Percentiles rank a stretch among this genome's conserved stretches.
These are phyloP conservation scores for Eira barbara DNA, from an alignment of 2,113 vertebrate genomes.

Conservation along the genomic window DNA sequence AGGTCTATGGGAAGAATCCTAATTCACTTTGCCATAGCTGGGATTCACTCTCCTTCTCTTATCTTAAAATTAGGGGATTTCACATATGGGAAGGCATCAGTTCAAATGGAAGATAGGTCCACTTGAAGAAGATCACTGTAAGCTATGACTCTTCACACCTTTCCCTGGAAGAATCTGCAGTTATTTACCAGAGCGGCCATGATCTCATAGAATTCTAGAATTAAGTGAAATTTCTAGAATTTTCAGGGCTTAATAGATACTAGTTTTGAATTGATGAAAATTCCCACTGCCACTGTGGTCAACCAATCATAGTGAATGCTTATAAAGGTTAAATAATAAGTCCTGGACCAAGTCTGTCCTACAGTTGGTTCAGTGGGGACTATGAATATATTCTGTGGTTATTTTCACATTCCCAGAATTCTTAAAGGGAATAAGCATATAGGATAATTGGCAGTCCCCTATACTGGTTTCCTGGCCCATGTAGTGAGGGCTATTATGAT, in stretches of 20 bases:
- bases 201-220: background rate
- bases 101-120: background rate
- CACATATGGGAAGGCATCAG: background rate
- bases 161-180: background rate
- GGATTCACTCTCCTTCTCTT: background rate
- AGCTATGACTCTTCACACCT: background rate
- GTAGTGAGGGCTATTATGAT: background rate
- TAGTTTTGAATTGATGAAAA: background rate
- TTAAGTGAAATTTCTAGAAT: background rate
- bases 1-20: background rate
- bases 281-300: background rate
- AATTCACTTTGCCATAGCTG: background rate
- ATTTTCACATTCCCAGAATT: background rate
- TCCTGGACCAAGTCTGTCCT: background rate
- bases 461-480: background rate
- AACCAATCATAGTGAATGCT: background rate
- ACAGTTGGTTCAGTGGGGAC: background rate
- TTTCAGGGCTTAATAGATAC: background rate
- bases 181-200: background rate
- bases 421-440: background rate
- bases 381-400: background rate
- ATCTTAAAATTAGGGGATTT: background rate
- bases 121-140: background rate
- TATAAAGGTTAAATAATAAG: background rate
- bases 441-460: background rate